Conservation (phyloP, 2,888 invertebrate genomes). For the Synergus gifuensis region DNA sequence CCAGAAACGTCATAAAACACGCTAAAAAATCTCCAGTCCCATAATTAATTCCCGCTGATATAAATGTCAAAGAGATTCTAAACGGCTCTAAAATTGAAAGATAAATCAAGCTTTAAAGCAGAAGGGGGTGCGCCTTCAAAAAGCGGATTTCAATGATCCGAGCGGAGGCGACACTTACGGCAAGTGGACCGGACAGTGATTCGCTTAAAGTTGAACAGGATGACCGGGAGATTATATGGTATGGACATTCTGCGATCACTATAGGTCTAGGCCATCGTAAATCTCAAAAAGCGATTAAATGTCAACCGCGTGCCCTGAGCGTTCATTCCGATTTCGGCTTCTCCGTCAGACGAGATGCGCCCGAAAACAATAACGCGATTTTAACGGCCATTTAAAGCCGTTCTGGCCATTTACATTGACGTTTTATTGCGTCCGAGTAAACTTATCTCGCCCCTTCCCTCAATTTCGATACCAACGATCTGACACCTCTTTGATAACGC, state of each 20-base stretch:
- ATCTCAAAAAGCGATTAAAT: constrained; percentile 74
- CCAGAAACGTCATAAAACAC: too few relatives aligned
- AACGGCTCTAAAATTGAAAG: constrained; percentile 7
- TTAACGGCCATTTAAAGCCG: constrained; percentile 71
- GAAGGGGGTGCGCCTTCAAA: constrained; percentile 5
- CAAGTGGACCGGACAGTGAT: constrained; percentile 64
- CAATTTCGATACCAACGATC: neutral
- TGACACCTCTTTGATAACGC: constrained; percentile 33
- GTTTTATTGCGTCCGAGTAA: constrained; percentile 64
- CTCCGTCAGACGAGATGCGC: constrained; percentile 57
- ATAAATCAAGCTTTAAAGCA: constrained; percentile 17
- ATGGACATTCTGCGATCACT: constrained; percentile 59
- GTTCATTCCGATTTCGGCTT: constrained; percentile 62
- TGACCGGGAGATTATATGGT: constrained; percentile 47
- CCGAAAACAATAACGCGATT: constrained; percentile 73
- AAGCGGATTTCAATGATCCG: constrained; percentile 32
- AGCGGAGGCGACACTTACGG: constrained; percentile 60
- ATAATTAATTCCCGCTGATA: neutral
- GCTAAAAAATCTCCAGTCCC: neutral
- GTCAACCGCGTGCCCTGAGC: constrained; percentile 68
- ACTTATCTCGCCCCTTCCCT: constrained; percentile 53
- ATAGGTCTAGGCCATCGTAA: constrained; percentile 70
- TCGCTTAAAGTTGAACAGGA: constrained; percentile 53
- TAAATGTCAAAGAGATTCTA: neutral
- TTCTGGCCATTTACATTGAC: constrained; percentile 65